Base-by-base conservation (phyloP, 2,797 vertebrate genomes). In the Delichon dasypus region DNA sequence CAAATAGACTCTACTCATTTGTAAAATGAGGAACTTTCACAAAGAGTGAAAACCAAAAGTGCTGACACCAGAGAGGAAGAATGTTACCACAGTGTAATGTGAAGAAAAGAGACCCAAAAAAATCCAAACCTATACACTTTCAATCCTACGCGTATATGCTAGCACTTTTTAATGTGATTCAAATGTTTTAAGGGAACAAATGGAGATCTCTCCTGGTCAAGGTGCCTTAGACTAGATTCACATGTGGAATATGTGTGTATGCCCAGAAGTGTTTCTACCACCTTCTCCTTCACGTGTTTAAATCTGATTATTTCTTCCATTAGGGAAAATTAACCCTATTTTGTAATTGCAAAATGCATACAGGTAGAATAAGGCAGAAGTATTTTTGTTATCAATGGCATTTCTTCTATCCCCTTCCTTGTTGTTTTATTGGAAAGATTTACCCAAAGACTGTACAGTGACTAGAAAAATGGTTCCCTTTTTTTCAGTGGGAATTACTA, bases 21-120 rank as follows among this genome's bases (percentile, higher is more conserved):
- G 93, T 97, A 95, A 97, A 97, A 97, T 97, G 96, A 95, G 97
- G 97, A 98, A 97, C 97, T 97, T 97, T 97, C 96, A 97, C 96
- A 97, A 98, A 97, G 90, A 97, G 95, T 96, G 90, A 98, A 98
- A 98, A 97, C 96, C 96, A 97, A 97, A 97, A 97, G 82, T 95
- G 94, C 97, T 97, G 97, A 97, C 96, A 97, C 38, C 84, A 94
- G 93, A 91, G 62, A 82, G 75, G 91, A 95, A 91, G 89, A 95
- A 96, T 82, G 85, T 94, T 93, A 92, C 96, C 93, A 95, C 93
- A 97, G 76, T 85, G 93, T 27, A 16, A 88, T 50, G 68, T 83
- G 94, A 96, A 91, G 84, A 96, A 95, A 79, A 68, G 9, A 94
- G 67, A 80, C 40, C 4, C 3, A 58, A 89, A 94, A 90, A 89